phyloP scores from a whole-genome alignment of 2,113 vertebrate genomes.

The Albula goreensis region DNA sequence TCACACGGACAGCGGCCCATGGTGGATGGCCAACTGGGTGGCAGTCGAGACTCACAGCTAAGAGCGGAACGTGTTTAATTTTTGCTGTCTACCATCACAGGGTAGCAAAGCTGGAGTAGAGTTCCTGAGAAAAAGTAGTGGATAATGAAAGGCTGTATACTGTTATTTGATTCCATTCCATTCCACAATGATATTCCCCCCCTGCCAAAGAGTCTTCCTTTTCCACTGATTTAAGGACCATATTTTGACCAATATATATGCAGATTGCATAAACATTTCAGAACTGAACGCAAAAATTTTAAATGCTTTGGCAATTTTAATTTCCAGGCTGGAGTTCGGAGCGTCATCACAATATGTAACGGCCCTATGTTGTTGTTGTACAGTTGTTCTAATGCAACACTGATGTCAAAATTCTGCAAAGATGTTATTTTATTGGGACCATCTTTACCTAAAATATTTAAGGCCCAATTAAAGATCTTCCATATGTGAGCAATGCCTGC shows the following conservation, averaged over 20 bases:
- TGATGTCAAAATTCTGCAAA: background rate
- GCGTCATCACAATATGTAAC: background rate
- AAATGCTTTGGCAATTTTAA: background rate
- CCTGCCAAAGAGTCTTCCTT: background rate
- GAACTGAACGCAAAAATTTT: background rate
- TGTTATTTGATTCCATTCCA: no score
- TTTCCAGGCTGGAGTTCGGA: background rate
- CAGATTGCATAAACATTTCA: background rate
- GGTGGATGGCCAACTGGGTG: no score
- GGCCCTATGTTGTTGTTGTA: background rate
- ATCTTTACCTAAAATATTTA: background rate
- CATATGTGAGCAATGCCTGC: background rate
- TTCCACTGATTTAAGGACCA: background rate
- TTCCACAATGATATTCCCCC: background rate
- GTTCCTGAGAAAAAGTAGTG: no score
- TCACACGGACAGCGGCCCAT: no score
- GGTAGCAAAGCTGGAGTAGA: no score
- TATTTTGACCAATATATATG: background rate
- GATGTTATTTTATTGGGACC: background rate
- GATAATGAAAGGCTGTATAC: no score
- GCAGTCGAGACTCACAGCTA: no score
- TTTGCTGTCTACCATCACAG: no score
- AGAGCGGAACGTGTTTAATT: no score
- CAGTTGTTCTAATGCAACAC: background rate
- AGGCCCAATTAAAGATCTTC: background rate